Conservation (phyloP, 2,888 invertebrate species). For the Melolontha melolontha region DNA sequence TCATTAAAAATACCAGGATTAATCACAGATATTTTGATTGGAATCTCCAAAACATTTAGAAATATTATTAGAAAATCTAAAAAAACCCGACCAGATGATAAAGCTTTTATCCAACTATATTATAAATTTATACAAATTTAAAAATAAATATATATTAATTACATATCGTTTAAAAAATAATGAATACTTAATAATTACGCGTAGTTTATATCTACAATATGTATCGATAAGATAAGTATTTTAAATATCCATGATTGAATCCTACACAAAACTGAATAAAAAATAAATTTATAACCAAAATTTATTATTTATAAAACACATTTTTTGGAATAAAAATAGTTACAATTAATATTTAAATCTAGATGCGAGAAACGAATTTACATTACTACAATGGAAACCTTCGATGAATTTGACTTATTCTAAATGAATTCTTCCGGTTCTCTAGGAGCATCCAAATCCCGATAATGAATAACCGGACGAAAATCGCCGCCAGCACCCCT, state of each 20-base stretch:
- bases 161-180: no score
- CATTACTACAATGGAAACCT: constrained; percentile 22
- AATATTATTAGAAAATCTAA: background rate
- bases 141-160: no score
- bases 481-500: constrained; percentile 83
- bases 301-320: constrained; percentile 33
- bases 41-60: no score
- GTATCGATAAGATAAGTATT: no score
- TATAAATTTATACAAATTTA: no score
- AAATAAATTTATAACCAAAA: constrained; percentile 32
- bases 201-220: no score
- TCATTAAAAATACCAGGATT: constrained; percentile 14
- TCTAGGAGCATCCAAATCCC: constrained; percentile 92
- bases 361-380: constrained; percentile 35
- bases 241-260: no score
- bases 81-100: background rate
- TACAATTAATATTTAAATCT: constrained; percentile 34
- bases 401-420: constrained; percentile 49
- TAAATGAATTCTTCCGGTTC: constrained; percentile 90
- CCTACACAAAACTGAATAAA: background rate
- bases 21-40: constrained; percentile 17
- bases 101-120: no score
- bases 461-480: constrained; percentile 91
- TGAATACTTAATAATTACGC: no score
- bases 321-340: constrained; percentile 35